Conservation (phyloP, 2,113 vertebrate species). For the Dasypus novemcinctus region DNA sequence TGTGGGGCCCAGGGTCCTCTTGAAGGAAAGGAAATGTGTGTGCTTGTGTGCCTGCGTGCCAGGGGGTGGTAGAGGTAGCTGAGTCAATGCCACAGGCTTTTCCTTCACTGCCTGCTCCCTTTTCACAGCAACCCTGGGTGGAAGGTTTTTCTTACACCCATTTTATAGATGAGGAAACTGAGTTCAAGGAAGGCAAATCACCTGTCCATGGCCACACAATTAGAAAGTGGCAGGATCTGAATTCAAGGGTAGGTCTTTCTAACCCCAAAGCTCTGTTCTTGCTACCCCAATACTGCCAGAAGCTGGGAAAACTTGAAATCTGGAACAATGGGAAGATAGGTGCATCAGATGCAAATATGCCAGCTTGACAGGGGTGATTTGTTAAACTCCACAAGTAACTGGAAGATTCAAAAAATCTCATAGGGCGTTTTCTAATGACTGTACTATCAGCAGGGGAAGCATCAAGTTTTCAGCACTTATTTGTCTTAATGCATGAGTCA, state of each 20-base stretch:
- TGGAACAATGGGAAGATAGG: not conserved
- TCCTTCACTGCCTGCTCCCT: not conserved
- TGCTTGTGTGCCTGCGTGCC: not conserved
- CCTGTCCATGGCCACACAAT: not conserved
- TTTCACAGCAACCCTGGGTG: not conserved
- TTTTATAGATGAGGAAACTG: conserved; percentile 23
- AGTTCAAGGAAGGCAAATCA: not conserved
- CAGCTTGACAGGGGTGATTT: not conserved
- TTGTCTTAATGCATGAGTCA: not conserved
- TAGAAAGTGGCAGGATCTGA: not conserved
- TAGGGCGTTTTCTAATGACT: not conserved
- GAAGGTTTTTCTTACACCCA: not conserved
- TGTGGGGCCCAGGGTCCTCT: not conserved
- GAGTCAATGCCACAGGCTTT: not conserved
- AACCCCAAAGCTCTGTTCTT: not conserved
- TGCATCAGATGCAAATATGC: not conserved
- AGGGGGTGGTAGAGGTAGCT: not conserved
- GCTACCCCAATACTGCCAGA: fast-evolving
- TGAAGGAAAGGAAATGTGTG: not conserved
- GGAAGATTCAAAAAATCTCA: not conserved
- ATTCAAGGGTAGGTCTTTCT: not conserved
- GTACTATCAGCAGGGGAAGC: not conserved
- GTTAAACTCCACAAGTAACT: not conserved
- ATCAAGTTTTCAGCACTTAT: not conserved
- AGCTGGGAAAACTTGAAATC: not conserved